Evolutionary conservation across 1,140 invertebrate species (phyloP), one percentile per base, ranked within the genome.

Genomic region (Drosophila kohkoa): DNA sequence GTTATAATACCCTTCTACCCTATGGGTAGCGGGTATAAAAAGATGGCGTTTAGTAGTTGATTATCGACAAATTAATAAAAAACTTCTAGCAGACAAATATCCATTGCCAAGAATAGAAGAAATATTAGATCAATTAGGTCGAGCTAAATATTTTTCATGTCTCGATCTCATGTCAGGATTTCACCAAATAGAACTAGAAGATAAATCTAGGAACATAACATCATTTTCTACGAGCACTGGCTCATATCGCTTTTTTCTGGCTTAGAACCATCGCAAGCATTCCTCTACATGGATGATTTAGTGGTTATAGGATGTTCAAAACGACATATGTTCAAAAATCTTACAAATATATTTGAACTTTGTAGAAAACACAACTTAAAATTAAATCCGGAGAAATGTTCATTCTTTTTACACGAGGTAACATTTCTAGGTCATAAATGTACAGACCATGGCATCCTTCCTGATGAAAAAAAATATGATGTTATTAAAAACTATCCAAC

Each of bases 81-180:
- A 48, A 43, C n/a, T 48, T 10, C 20, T 48, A 15, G 32, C 48
- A 11, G 48, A 64, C 8, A 54, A 64, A 28, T 64, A 41, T 28
- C 62, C 62, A 45, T 8, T 65, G 30, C 41, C 62, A 4, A 65
- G 35, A 65, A 65, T 54, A 43, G 35, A 65, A 25, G 49, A 55
- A 43, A 65, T 65, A 25, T 11, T 54, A 6, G 51, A 55, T 30
- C 63, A 65, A 45, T 11, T 65, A 16, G 52, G 30, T 11, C 7
- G 30, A 38, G 52, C 30, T 1, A 67, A 67, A 67, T 58, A 49
- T n/a, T 67, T 67, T 38, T 67, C 64, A 5, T 67, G 52, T 10
- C 43, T 57, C 1, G 52, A 67, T 8, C 11, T 58, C 1, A 66
- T 54, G 63, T 20, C 63, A n/a, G 38, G 41, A 35, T 66, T 66